Evolutionary conservation across 1,140 invertebrate species (phyloP).

Genomic region (Pseudomyrmex cubaensis): DNA sequence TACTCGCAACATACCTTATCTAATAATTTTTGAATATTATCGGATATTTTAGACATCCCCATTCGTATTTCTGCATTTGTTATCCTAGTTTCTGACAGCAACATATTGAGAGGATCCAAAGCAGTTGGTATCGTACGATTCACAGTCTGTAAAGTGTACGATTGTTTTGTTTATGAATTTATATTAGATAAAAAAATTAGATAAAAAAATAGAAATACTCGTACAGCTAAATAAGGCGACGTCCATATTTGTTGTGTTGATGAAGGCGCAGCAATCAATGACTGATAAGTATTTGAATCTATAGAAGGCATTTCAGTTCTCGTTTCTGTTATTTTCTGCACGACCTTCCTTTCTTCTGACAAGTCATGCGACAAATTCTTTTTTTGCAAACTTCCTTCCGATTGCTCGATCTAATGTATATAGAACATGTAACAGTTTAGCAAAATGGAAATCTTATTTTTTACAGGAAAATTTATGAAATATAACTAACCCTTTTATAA

Average conservation of each 20-base stretch:
- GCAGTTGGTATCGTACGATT: constrained; percentile 71
- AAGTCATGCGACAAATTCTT: constrained; percentile 61
- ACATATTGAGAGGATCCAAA: constrained; percentile 80
- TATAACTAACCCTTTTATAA: constrained; percentile 65
- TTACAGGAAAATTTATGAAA: constrained; percentile 20
- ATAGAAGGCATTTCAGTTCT: constrained; percentile 56
- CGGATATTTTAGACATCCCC: constrained; percentile 82
- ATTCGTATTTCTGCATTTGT: constrained; percentile 84
- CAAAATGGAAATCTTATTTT: neutral
- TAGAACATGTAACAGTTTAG: neutral
- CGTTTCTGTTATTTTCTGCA: constrained; percentile 59
- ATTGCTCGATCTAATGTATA: constrained; percentile 64
- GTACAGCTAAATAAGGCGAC: constrained; percentile 70
- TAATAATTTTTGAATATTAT: constrained; percentile 84
- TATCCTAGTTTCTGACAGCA: constrained; percentile 83
- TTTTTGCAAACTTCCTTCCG: constrained; percentile 58
- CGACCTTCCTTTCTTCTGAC: constrained; percentile 52
- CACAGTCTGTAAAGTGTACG: constrained; percentile 66
- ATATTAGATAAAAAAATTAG: neutral
- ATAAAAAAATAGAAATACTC: neutral
- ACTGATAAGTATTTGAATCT: constrained; percentile 59
- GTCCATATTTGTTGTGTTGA: constrained; percentile 64
- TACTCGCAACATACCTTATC: constrained; percentile 78
- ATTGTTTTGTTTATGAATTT: constrained; percentile 20
- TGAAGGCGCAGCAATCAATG: constrained; percentile 64